Evolutionary conservation across 1,140 invertebrate species (phyloP).

Genomic region (Phortica variegata): DNA sequence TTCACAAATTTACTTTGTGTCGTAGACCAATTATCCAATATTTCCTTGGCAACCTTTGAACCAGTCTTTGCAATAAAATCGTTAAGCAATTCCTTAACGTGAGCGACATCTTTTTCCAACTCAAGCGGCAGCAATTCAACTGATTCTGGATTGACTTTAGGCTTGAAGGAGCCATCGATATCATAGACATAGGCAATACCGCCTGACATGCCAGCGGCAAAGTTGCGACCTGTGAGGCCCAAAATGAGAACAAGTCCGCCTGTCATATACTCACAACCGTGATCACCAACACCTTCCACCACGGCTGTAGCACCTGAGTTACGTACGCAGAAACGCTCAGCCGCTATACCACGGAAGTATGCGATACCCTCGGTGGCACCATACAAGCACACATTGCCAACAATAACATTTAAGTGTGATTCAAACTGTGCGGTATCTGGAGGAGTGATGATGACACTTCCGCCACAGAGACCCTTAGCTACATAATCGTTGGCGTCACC

Average conservation of each 20-base stretch:
- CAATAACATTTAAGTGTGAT: constrained; percentile 94
- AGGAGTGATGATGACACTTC: constrained; percentile 92
- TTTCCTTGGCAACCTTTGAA: constrained; percentile 77
- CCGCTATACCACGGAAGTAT: constrained; percentile 94
- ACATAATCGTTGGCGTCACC: constrained; percentile 99
- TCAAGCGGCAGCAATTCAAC: constrained; percentile 85
- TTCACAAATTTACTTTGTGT: constrained; percentile 85
- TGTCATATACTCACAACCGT: constrained; percentile 99
- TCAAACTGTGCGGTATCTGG: constrained; percentile 80
- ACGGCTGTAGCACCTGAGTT: constrained; percentile 96
- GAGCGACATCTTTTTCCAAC: constrained; percentile 74
- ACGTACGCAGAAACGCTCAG: constrained; percentile 96
- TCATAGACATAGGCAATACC: constrained; percentile 97
- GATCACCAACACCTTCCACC: constrained; percentile 93
- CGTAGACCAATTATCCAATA: constrained; percentile 82
- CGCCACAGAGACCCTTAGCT: constrained; percentile 91
- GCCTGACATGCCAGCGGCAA: constrained; percentile 97
- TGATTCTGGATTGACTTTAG: constrained; percentile 89
- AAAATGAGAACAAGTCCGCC: constrained; percentile 89
- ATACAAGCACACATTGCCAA: constrained; percentile 97
- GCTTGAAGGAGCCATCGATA: constrained; percentile 77
- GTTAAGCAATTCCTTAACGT: constrained; percentile 76
- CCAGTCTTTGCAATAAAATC: constrained; percentile 91
- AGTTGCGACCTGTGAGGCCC: constrained; percentile 94
- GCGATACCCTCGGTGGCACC: constrained; percentile 93